These are phyloP conservation scores for Chaenogobius annularis DNA, from an alignment of 2,113 vertebrate genomes.

Conservation along the genomic window DNA sequence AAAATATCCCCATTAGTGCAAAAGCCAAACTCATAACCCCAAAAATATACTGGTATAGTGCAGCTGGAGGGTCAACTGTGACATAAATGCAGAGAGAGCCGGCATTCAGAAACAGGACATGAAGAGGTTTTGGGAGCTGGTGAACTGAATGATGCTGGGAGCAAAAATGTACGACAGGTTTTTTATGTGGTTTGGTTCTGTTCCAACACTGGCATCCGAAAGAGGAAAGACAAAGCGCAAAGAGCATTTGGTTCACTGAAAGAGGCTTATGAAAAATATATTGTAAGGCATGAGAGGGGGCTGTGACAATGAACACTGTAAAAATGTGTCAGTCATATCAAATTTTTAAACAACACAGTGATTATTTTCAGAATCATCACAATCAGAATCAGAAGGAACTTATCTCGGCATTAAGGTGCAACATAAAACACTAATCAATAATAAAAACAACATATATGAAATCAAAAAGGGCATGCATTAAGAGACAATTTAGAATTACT, in stretches of 20 bases:
- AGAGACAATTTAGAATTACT: too few relatives aligned
- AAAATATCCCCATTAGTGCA: conserved; percentile 29
- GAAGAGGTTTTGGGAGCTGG: background rate
- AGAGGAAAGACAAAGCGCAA: background rate
- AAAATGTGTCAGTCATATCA: background rate
- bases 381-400: too few relatives aligned
- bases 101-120: conserved; percentile 1
- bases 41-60: conserved; percentile 5
- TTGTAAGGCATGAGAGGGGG: background rate
- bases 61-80: conserved; percentile 6
- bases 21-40: conserved; percentile 18
- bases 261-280: background rate
- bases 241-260: background rate
- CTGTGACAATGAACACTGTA: background rate
- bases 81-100: background rate
- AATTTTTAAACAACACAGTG: background rate
- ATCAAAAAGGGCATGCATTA: too few relatives aligned
- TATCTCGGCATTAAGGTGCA: too few relatives aligned
- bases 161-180: background rate
- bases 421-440: too few relatives aligned
- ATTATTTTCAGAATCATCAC: too few relatives aligned
- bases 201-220: background rate
- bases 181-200: background rate
- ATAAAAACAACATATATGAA: too few relatives aligned
- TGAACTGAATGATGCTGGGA: conserved; percentile 1